Evolutionary conservation across 2,113 vertebrate species (phyloP).

Genomic region (Melanotaenia duboulayi): DNA sequence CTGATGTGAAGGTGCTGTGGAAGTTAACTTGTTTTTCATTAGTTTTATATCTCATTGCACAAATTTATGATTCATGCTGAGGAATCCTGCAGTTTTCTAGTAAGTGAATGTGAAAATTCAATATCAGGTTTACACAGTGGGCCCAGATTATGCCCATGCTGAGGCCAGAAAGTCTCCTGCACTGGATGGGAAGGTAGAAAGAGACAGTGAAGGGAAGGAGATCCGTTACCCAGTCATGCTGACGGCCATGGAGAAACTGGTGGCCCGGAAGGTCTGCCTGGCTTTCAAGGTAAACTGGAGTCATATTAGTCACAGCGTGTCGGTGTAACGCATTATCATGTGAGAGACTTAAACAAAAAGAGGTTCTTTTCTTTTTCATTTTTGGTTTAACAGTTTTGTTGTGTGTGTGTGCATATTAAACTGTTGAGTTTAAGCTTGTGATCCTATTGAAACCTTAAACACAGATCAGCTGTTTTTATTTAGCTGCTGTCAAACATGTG

Average conservation of each 20-base stretch:
- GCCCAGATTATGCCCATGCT: slow-evolving; percentile 95
- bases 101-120: background rate
- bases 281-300: slow-evolving; percentile 90
- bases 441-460: too few species aligned
- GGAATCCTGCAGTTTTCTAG: background rate
- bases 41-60: background rate
- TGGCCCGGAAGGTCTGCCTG: slow-evolving; percentile 96
- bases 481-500: too few species aligned
- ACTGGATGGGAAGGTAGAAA: slow-evolving; percentile 95
- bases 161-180: slow-evolving; percentile 97
- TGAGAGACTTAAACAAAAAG: background rate
- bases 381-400: too few species aligned
- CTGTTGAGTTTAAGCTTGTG: too few species aligned
- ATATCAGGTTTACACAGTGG: slow-evolving; percentile 96
- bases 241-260: slow-evolving; percentile 97
- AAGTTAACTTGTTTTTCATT: too few species aligned
- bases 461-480: too few species aligned
- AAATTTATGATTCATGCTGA: background rate
- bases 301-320: background rate
- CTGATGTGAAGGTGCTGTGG: slow-evolving; percentile 92
- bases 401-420: too few species aligned
- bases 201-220: slow-evolving; percentile 97
- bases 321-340: background rate
- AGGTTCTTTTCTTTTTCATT: too few species aligned
- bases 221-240: slow-evolving; percentile 98